These are phyloP conservation scores for Lucinisca nassula DNA, from an alignment of 2,888 invertebrate species.

Conservation along the genomic window DNA sequence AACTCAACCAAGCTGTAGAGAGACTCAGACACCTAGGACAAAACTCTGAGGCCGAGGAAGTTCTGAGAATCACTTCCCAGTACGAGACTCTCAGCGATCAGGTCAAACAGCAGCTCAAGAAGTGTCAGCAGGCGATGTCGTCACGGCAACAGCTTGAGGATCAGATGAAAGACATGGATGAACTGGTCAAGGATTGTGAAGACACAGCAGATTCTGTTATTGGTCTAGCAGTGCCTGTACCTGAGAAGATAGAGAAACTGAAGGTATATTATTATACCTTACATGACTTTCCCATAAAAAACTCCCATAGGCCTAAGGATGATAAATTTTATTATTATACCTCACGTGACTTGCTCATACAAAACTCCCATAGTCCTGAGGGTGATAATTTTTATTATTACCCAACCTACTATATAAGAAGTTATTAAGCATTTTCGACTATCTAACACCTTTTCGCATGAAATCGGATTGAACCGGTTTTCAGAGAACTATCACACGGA, in stretches of 20 bases:
- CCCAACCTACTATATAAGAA: too few relatives aligned
- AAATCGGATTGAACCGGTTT: too few relatives aligned
- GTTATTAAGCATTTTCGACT: too few relatives aligned
- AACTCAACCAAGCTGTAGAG: slow-evolving; percentile 81
- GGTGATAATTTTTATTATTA: too few relatives aligned
- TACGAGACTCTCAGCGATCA: slow-evolving; percentile 95
- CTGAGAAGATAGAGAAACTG: slow-evolving; percentile 79
- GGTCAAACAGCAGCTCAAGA: slow-evolving; percentile 92
- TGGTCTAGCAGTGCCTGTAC: slow-evolving; percentile 73
- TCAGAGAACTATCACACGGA: too few relatives aligned
- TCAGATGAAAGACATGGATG: slow-evolving; percentile 81
- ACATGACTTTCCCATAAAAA: too few relatives aligned
- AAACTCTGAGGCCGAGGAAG: slow-evolving; percentile 91
- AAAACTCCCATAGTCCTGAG: too few relatives aligned
- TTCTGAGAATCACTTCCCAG: slow-evolving; percentile 93
- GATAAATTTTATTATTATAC: too few relatives aligned
- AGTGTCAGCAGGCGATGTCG: slow-evolving; percentile 92
- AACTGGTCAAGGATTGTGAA: slow-evolving; percentile 73
- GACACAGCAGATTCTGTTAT: slow-evolving; percentile 78
- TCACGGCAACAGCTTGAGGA: slow-evolving; percentile 96
- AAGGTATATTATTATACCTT: too few relatives aligned
- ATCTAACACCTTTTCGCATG: too few relatives aligned
- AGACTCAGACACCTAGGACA: slow-evolving; percentile 91
- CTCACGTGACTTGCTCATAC: too few relatives aligned
- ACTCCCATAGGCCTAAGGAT: too few relatives aligned